Base-by-base conservation (phyloP, 2,888 invertebrate species). In the Eilema griseolum region DNA sequence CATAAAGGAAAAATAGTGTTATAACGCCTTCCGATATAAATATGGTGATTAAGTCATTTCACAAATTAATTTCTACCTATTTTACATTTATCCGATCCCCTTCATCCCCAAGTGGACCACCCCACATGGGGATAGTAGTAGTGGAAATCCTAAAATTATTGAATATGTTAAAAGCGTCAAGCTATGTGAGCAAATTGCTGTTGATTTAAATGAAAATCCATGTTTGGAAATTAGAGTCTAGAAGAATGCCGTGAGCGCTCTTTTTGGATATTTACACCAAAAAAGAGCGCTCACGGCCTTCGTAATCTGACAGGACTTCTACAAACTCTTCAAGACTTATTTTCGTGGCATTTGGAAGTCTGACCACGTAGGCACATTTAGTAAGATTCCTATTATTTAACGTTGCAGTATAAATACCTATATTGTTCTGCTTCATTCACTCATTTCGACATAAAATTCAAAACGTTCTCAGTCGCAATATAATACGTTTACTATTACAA, bases 141-240 rank as follows among this genome's bases (percentile, higher is more conserved):
- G 41, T 12, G 37, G 33, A 64, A 46, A 68, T 37, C n/a, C 41
- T 69, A 70, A 61, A 62, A 37, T 65, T 68, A 70, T 70, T 41
- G 57, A 73, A 71, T 69, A 71, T 11, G 28, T 74, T 70, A 61
- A 63, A 61, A 76, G 66, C 67, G 41, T 73, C 66, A 65, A 60
- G 57, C 28, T 66, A 61, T 31, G 52, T 59, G 61, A 70, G 60
- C 62, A 65, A 67, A 71, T 68, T 37, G 57, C 57, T 63, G n/a
- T 56, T 56, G 61, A 62, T 68, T 8, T 52, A 24, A 57, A 3
- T 57, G 33, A 31, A 23, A 46, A 46, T 10, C 59, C 16, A 60
- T 28, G 37, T 52, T 61, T 31, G 16, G 1, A 16, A 33, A 56
- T 56, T 16, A 5, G 24, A 56, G 56, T 24, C 20, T 12, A 52